Conservation (phyloP, 2,888 invertebrate genomes). For the Uropetala carovei region DNA sequence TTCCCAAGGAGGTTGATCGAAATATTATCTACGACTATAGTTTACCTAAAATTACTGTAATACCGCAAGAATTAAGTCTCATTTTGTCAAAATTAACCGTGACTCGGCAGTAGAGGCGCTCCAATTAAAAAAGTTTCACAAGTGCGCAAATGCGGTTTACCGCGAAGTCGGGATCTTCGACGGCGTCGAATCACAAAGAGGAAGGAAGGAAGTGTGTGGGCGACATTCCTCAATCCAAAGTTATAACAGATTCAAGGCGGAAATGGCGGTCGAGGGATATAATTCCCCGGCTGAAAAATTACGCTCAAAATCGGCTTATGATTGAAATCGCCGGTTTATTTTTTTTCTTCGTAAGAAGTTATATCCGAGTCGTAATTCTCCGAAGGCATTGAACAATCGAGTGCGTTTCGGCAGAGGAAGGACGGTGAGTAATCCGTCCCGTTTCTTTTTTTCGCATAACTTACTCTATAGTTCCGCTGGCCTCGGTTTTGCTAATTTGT, state of each 20-base stretch:
- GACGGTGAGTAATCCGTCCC: neutral
- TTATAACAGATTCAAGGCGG: neutral
- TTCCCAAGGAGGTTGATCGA: too few species aligned
- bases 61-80: too few species aligned
- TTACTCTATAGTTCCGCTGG: neutral
- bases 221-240: neutral
- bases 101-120: too few species aligned
- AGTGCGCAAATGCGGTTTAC: too few species aligned
- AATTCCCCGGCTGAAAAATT: neutral
- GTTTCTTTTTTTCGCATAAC: constrained; percentile 10
- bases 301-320: neutral
- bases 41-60: too few species aligned
- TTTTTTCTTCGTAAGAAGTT: neutral
- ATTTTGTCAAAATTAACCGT: too few species aligned
- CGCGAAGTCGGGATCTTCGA: too few species aligned
- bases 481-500: neutral
- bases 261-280: neutral
- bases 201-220: neutral
- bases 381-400: neutral
- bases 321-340: neutral
- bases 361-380: neutral
- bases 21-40: too few species aligned
- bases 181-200: neutral
- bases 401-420: neutral
- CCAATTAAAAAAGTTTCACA: too few species aligned